phyloP scores from a whole-genome alignment of 2,113 vertebrate genomes.

The Pterocles orientalis region DNA sequence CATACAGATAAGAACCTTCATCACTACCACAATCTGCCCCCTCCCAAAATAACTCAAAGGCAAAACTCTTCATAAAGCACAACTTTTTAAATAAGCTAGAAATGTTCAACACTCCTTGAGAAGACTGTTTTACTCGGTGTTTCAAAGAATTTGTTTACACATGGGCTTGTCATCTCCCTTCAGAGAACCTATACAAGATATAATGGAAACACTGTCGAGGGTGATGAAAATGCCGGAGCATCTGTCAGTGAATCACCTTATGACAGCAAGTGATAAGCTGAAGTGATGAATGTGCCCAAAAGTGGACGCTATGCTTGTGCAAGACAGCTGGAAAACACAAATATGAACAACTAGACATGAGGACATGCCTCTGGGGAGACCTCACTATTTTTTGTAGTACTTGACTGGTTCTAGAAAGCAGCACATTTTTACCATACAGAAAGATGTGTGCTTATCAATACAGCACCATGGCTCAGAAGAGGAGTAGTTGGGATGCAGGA shows the following conservation, averaged over 20 bases:
- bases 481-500: constrained; percentile 19
- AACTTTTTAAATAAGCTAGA: neutral
- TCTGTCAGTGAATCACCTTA: constrained; percentile 45
- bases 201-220: constrained; percentile 37
- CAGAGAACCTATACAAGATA: constrained; percentile 30
- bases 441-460: constrained; percentile 63
- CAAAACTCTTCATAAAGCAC: neutral
- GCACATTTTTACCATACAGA: constrained; percentile 10
- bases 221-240: neutral
- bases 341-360: constrained; percentile 13
- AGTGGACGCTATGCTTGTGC: constrained; percentile 11
- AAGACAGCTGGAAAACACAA: constrained; percentile 55
- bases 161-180: constrained; percentile 39
- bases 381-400: constrained; percentile 7
- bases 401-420: constrained; percentile 56
- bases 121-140: neutral
- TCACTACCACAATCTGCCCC: neutral
- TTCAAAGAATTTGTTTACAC: constrained; percentile 48
- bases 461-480: neutral
- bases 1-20: neutral
- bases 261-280: constrained; percentile 58
- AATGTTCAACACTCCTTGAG: neutral
- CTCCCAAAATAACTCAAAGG: neutral
- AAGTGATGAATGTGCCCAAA: constrained; percentile 25
- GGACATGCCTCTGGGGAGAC: constrained; percentile 38